Conservation (phyloP, 2,797 vertebrate species). For the Falco rusticolus region DNA sequence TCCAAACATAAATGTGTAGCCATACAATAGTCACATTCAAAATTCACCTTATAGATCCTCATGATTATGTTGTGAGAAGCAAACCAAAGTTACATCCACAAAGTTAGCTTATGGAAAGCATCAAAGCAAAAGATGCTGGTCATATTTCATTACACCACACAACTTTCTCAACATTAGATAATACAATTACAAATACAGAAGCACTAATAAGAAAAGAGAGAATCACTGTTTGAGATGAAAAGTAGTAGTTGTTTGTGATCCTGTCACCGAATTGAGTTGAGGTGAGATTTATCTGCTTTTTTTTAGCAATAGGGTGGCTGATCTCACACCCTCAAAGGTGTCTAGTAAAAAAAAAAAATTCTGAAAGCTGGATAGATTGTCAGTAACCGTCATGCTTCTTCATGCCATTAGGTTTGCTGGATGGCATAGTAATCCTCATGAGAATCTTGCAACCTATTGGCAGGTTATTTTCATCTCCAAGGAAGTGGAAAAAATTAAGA, state of each 20-base stretch:
- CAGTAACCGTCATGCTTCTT: not conserved
- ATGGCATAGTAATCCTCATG: not conserved
- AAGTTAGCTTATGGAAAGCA: too few relatives aligned
- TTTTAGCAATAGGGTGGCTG: not conserved
- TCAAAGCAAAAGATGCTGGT: too few relatives aligned
- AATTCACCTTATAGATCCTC: not conserved
- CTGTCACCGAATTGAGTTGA: not conserved
- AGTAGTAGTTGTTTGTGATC: fast-evolving
- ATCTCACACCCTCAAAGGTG: not conserved
- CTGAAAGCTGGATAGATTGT: not conserved
- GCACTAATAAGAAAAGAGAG: too few relatives aligned
- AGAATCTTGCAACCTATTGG: not conserved
- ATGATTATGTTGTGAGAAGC: not conserved
- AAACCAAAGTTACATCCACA: too few relatives aligned
- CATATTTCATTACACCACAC: too few relatives aligned
- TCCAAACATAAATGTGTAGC: not conserved
- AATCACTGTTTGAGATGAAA: not conserved
- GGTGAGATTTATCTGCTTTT: too few relatives aligned
- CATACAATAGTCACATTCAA: not conserved
- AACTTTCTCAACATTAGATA: too few relatives aligned
- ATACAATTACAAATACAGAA: not conserved
- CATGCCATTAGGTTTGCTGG: not conserved
- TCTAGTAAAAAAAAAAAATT: not conserved
- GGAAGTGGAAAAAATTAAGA: not conserved
- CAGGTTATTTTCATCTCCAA: not conserved